Evolutionary conservation across 2,113 vertebrate species (phyloP).

Genomic region (Eurystomus gularis): DNA sequence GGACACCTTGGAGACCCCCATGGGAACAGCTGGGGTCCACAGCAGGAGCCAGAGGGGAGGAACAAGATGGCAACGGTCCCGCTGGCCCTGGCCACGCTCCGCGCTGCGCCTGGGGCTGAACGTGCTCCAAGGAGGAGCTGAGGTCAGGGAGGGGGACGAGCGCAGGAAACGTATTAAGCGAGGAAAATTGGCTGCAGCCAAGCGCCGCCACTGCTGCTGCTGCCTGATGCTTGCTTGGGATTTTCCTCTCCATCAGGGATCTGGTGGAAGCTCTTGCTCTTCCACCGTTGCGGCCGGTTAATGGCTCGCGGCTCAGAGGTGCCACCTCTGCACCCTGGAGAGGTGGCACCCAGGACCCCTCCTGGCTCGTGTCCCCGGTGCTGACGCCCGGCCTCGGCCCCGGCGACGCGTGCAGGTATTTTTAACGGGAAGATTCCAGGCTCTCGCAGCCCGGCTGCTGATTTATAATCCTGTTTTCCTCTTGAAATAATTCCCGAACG

Average conservation of each 20-base stretch:
- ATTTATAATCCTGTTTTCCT: slow-evolving; percentile 40
- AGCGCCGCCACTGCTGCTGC: not conserved
- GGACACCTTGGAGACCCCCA: not conserved
- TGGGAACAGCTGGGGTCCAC: not conserved
- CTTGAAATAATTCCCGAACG: slow-evolving; percentile 15
- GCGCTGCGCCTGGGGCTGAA: slow-evolving; percentile 18
- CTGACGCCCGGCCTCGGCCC: not conserved
- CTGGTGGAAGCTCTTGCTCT: not conserved
- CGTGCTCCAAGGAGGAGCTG: slow-evolving; percentile 50
- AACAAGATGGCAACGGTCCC: slow-evolving; percentile 25
- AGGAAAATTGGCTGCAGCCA: slow-evolving; percentile 56
- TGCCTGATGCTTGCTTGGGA: slow-evolving; percentile 23
- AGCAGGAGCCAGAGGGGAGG: slow-evolving; percentile 18
- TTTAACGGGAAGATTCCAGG: not conserved
- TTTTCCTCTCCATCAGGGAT: slow-evolving; percentile 39
- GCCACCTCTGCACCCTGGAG: not conserved
- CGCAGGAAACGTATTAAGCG: slow-evolving; percentile 45
- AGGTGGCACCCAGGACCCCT: not conserved
- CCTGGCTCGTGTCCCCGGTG: not conserved
- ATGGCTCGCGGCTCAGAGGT: not conserved
- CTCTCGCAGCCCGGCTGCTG: not conserved
- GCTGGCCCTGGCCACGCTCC: slow-evolving; percentile 9
- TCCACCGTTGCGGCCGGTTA: not conserved
- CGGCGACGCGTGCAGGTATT: not conserved
- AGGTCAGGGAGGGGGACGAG: slow-evolving; percentile 51